Conservation (phyloP, 2,888 invertebrate genomes). For the Desoria tigrina region DNA sequence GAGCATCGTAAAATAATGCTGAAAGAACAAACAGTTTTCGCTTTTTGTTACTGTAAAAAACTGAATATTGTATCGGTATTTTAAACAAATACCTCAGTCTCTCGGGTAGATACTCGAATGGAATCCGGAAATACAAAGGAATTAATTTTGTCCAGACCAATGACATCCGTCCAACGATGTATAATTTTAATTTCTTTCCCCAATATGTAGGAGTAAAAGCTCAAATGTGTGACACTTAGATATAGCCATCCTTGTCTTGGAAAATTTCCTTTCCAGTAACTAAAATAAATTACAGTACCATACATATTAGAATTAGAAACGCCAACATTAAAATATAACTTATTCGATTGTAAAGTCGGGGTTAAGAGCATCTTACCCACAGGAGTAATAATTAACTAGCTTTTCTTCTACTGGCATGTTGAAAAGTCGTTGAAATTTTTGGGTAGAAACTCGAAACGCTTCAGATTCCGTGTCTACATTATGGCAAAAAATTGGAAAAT, state of each 20-base stretch:
- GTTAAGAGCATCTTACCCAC: conserved; percentile 67
- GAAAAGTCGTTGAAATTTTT: conserved; percentile 85
- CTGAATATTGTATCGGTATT: conserved; percentile 18
- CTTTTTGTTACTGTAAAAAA: conserved; percentile 1
- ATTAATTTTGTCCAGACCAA: conserved; percentile 74
- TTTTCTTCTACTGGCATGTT: conserved; percentile 91
- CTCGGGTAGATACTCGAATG: conserved; percentile 80
- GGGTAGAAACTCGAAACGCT: conserved; percentile 72
- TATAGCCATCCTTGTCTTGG: conserved; percentile 97
- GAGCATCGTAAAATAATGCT: conserved; percentile 76
- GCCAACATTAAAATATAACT: background rate
- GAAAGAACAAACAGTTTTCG: conserved; percentile 55
- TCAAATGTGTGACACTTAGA: conserved; percentile 92
- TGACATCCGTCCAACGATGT: conserved; percentile 87
- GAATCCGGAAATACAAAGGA: conserved; percentile 80
- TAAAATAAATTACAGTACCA: conserved; percentile 57
- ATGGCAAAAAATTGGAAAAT: background rate
- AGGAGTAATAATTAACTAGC: conserved; percentile 90
- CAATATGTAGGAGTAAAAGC: conserved; percentile 92
- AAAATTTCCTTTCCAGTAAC: conserved; percentile 88
- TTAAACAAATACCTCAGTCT: conserved; percentile 63
- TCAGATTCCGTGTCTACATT: conserved; percentile 80
- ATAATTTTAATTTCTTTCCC: conserved; percentile 85
- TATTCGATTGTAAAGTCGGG: background rate
- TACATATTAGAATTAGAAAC: background rate